Evolutionary conservation across 2,797 vertebrate genomes (phyloP), one percentile per base, ranked within the genome.

Genomic region (Sphenodon punctatus): DNA sequence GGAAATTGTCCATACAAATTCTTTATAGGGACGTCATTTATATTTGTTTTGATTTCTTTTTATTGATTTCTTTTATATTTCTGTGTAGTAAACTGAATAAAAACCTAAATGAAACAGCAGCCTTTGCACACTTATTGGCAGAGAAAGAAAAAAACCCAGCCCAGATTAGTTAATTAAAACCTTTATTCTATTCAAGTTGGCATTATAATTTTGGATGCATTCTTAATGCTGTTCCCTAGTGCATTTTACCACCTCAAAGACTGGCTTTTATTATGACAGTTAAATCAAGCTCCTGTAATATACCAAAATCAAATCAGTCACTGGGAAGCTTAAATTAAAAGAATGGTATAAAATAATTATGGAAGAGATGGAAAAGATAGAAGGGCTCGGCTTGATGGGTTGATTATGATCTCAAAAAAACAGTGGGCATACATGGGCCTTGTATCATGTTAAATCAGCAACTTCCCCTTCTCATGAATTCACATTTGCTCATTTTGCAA

Each of bases 261-360:
- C 67, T 89, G 80, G 46, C 85, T 90, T 93, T 93, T 85, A 91
- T 90, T 91, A 86, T 32, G 68, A 70, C 79, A 88, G 48, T 74
- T 90, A 87, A 89, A 84, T 88, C 48, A 82, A 74, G 55, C 63
- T 82, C 73, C 75, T 74, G 64, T 69, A 85, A 74, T 85, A 78
- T 30, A 67, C 46, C 78, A 92, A 90, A 91, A 86, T 75, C 80
- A 91, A 83, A 45, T 72, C 81, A 91, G 70, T 55, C 82, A 67
- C 48, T 78, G 41, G n/a, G 70, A 89, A 81, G 66, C 38, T 60
- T 80, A 82, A 85, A 87, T 87, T 80, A 67, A 76, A 67, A 77
- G 87, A 80, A 71, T 8, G 15, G 58, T 42, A 49, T 9, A 59
- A 77, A 76, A 58, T 27, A 4, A 69, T 30, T 92, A 45, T 63